These are phyloP conservation scores for Rhabdomys pumilio DNA, from an alignment of 2,797 vertebrate species.

Conservation along the genomic window DNA sequence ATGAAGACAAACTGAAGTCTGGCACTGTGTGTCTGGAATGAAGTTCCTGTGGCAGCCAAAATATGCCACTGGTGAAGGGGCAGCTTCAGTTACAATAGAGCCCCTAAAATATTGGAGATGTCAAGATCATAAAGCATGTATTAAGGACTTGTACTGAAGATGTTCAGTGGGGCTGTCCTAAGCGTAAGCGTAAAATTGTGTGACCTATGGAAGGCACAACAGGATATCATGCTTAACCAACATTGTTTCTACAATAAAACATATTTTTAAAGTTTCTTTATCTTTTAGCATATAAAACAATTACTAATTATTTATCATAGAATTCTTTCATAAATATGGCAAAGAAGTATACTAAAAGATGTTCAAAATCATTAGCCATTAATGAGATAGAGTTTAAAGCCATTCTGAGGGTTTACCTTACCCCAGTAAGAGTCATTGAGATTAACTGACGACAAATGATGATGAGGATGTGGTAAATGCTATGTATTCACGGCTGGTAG, in stretches of 20 bases:
- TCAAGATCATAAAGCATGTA: neutral
- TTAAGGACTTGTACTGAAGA: neutral
- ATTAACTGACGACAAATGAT: neutral
- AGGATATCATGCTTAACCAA: neutral
- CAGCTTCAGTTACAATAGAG: neutral
- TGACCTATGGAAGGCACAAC: neutral
- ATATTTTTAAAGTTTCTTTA: neutral
- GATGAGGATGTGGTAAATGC: neutral
- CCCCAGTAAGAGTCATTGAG: neutral
- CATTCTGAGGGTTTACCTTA: neutral
- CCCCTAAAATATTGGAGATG: neutral
- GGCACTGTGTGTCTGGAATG: neutral
- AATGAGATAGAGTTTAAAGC: neutral
- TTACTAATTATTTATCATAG: neutral
- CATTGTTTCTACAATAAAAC: neutral
- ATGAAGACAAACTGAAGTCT: neutral
- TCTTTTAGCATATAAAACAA: neutral
- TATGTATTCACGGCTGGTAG: neutral
- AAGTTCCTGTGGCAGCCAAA: neutral
- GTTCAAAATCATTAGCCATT: neutral
- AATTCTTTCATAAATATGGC: neutral
- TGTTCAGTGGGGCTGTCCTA: neutral
- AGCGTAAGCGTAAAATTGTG: neutral
- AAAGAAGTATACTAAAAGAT: neutral
- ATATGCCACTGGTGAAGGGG: neutral